Conservation (phyloP, 2,888 invertebrate genomes). For the Siphonodentalium dalli region DNA sequence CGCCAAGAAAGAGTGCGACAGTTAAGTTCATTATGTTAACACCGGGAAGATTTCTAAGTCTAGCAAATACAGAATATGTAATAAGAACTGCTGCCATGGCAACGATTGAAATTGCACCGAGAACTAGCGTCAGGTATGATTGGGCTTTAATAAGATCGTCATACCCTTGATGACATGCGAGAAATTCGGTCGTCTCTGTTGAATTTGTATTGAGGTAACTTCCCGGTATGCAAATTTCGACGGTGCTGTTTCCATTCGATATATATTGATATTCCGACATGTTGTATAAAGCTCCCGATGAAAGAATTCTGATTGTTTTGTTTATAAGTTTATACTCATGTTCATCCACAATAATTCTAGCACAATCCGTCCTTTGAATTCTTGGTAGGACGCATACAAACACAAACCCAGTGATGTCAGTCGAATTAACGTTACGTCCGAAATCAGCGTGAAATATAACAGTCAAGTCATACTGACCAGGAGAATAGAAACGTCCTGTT, state of each 20-base stretch:
- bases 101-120: conserved; percentile 52
- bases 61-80: conserved; percentile 57
- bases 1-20: conserved; percentile 55
- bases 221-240: conserved; percentile 42
- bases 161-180: conserved; percentile 29
- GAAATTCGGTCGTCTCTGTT: background rate
- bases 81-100: conserved; percentile 55
- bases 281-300: conserved; percentile 34
- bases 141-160: conserved; percentile 36
- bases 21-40: conserved; percentile 63
- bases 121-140: conserved; percentile 41
- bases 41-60: conserved; percentile 63
- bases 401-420: conserved; percentile 31
- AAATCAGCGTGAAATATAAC: conserved; percentile 37
- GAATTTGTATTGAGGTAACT: background rate
- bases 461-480: conserved; percentile 45
- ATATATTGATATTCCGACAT: conserved; percentile 39
- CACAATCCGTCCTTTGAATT: conserved; percentile 39
- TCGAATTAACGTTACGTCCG: conserved; percentile 31
- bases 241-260: conserved; percentile 23
- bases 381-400: conserved; percentile 49
- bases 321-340: conserved; percentile 34
- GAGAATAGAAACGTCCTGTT: conserved; percentile 31
- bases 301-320: conserved; percentile 37
- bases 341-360: conserved; percentile 30